phyloP scores from a whole-genome alignment of 2,888 invertebrate genomes.

The Tachystola acroxantha region DNA sequence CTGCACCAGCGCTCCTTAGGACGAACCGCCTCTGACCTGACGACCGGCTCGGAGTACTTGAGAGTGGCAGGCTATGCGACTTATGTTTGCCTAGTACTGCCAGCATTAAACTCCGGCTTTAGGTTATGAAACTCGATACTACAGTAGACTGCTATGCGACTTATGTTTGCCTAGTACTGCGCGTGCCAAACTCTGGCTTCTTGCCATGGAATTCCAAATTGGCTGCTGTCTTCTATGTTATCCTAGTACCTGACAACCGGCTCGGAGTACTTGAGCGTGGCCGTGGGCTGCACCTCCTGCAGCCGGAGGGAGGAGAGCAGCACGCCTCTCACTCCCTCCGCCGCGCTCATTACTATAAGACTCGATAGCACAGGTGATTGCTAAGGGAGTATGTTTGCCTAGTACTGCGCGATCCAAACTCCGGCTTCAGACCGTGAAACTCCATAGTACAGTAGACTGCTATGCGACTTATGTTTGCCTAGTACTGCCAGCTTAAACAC shows the following conservation, averaged over 20 bases:
- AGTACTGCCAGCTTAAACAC: too few relatives aligned
- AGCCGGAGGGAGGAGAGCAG: background rate
- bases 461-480: slow-evolving; percentile 93
- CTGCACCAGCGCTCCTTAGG: too few relatives aligned
- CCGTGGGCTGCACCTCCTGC: background rate
- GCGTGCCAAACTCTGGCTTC: too few relatives aligned
- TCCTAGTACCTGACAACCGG: slow-evolving; percentile 11
- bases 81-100: too few relatives aligned
- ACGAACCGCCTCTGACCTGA: slow-evolving; percentile 9
- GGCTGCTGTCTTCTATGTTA: too few relatives aligned
- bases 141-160: too few relatives aligned
- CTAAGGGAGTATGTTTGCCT: too few relatives aligned
- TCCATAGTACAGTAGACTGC: slow-evolving; percentile 85
- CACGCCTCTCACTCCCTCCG: background rate
- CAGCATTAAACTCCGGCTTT: slow-evolving; percentile 80
- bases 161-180: too few relatives aligned
- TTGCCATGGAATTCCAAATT: too few relatives aligned
- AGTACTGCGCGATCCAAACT: slow-evolving; percentile 75
- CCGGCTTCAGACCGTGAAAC: slow-evolving; percentile 89
- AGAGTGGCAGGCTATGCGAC: background rate
- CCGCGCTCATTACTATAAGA: background rate
- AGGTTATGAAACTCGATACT: slow-evolving; percentile 95
- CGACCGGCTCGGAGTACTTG: slow-evolving; percentile 14
- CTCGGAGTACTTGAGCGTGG: slow-evolving; percentile 11
- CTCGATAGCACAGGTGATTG: too few relatives aligned